Conservation (phyloP, 92 coral and sea anemone genomes). For the Parazoanthus atlanticus region DNA sequence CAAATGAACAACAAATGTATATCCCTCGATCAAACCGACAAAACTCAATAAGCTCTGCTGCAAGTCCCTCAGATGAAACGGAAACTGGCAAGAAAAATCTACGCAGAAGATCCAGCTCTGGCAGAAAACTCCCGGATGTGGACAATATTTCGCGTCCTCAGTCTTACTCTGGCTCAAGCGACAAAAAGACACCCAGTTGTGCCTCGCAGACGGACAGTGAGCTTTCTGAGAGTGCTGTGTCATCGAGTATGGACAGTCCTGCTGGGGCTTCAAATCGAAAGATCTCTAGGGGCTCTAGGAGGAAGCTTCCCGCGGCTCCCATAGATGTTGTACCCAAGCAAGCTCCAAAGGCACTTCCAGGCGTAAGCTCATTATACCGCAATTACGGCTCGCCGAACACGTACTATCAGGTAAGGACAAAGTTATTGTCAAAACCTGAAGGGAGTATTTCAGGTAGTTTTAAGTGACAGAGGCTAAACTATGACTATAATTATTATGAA, state of each 20-base stretch:
- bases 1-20: not conserved
- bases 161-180: not conserved
- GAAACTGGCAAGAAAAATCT: not conserved
- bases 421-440: not conserved
- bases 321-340: constrained; percentile 10
- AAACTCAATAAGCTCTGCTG: not conserved
- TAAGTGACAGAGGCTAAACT: too few relatives aligned
- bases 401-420: constrained; percentile 3
- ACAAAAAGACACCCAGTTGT: not conserved
- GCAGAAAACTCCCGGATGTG: constrained; percentile 51
- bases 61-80: not conserved
- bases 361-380: constrained; percentile 15
- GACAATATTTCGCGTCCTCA: not conserved
- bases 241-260: not conserved
- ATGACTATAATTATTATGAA: too few relatives aligned
- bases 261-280: not conserved
- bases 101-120: constrained; percentile 21
- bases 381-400: not conserved
- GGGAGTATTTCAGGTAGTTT: not conserved
- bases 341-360: not conserved
- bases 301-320: constrained; percentile 39
- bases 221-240: constrained; percentile 4
- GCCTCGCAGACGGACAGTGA: not conserved
- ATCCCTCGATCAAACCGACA: not conserved
- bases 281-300: constrained; percentile 23